Evolutionary conservation across 1,140 invertebrate species (phyloP), one percentile per base, ranked within the genome.

Genomic region (Drosophila lacteicornis): DNA sequence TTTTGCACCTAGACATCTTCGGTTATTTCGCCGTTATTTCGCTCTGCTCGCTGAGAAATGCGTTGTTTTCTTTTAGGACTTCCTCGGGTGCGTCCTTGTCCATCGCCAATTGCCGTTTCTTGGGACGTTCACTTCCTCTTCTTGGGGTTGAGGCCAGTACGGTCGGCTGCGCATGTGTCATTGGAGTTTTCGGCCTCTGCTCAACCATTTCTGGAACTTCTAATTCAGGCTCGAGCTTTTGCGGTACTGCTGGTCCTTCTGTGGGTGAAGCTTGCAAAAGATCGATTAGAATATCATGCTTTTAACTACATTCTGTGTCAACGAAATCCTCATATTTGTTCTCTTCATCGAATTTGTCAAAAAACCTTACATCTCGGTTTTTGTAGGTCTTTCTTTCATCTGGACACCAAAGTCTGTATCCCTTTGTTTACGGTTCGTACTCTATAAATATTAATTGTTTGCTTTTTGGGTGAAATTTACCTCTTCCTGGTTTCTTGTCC

Each of bases 281-380:
- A 22, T 49, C 12, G 5, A 49, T 22, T 15, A 49, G 11, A 22
- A 49, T 25, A 7, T 49, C 46, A 25, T 49, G 46, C 11, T 25
- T 49, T 49, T 19, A 5, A 25, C 9, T 15, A 27, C 11, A 13
- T 22, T 55, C 15, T 13, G 12, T 36, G 33, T 36, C 17, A 19
- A 38, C 17, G 19, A 55, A 36, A 36, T 38, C 51, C 33, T 55
- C 51, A 55, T 38, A 22, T 9, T 55, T 5, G 33, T 38, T 55
- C 11, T 36, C 51, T 33, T 55, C 12, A 17, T 55, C n/a, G n/a
- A 38, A 55, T 13, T 55, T 19, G 33, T 55, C 51, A 55, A 55
- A 33, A 17, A 55, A 55, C 17, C 33, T 55, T 19, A 55, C 51
- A 55, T 38, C 12, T 55, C 30, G 33, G 51, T 33, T 38, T 36